Base-by-base conservation (phyloP, 2,797 vertebrate species). In the Halcyon badia region DNA sequence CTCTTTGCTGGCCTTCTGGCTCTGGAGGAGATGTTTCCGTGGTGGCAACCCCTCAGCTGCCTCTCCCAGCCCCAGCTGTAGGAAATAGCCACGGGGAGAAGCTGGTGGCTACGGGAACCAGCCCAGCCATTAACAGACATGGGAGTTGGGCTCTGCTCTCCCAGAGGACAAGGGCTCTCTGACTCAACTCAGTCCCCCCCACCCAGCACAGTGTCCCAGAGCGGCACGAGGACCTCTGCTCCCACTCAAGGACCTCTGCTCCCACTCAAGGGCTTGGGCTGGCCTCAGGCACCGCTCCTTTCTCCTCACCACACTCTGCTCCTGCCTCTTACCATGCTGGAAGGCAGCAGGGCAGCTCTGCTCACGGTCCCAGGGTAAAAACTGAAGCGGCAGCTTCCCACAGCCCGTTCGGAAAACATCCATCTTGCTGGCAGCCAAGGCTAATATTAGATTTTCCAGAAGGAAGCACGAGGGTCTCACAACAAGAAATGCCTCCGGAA, bases 1-100 rank as follows among this genome's bases (percentile, higher is more conserved):
- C 97, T 96, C 97, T 97, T 97, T n/a, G 52, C 97, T 96, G 96
- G 97, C 97, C 96, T 97, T 90, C 97, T 98, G 96, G 96, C 96
- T 97, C 90, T 78, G 71, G 84, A 84, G 86, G 66, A 97, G 96
- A 97, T 96, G 7, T 91, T 83, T 54, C 5, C 17, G 73, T 76
- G 69, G 76, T 17, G 6, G 69, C 62, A 78, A 30, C 64, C 42
- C 49, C 52, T 65, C 33, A 18, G 4, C 33, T 48, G 41, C 16
- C 39, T 22, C 48, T 73, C 57, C 56, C 37, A 44, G 78, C 46
- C 49, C 70, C 93, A 92, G 90, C 73, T 93, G 86, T 20, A 94
- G 71, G 68, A 92, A 94, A 92, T 49, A 70, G 87, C 56, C 69
- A 70, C 37, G 1, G 87, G 60, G 82, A 90, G 44, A 94, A 85